phyloP scores from a whole-genome alignment of 2,888 invertebrate genomes.

The Drosophila prolongata region DNA sequence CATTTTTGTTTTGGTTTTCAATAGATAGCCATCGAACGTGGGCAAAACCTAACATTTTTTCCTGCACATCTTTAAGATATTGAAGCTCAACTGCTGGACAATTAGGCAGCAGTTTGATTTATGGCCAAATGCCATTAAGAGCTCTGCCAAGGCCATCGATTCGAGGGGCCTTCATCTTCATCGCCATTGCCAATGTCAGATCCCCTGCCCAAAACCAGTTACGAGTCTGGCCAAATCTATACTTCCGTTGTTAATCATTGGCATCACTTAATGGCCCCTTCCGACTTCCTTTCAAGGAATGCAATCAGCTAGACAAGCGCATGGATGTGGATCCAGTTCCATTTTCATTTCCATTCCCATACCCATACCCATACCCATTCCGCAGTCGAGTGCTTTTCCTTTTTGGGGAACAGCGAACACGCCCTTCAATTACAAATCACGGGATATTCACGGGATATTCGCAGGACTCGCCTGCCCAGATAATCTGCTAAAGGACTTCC shows the following conservation, averaged over 20 bases:
- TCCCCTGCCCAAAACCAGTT: background rate
- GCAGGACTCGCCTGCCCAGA: constrained; percentile 61
- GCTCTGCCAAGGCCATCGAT: constrained; percentile 66
- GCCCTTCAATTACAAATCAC: constrained; percentile 83
- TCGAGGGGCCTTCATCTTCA: constrained; percentile 26
- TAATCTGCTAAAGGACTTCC: constrained; percentile 84
- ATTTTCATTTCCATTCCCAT: background rate
- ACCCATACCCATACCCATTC: background rate
- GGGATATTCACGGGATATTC: constrained; percentile 23
- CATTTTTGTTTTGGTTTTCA: too few relatives aligned
- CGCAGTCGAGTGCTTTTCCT: constrained; percentile 50
- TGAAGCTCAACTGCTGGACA: constrained; percentile 32
- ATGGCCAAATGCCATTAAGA: constrained; percentile 73
- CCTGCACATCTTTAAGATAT: background rate
- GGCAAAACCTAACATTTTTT: background rate
- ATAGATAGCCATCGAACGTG: too few relatives aligned
- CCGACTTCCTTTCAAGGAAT: constrained; percentile 57
- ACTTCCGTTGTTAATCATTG: constrained; percentile 84
- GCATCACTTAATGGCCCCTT: constrained; percentile 84
- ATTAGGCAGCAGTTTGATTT: constrained; percentile 65
- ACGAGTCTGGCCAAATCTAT: constrained; percentile 75
- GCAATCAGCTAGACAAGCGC: constrained; percentile 58
- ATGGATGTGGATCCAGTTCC: constrained; percentile 7
- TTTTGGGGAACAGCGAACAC: constrained; percentile 63
- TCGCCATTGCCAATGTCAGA: constrained; percentile 15